Evolutionary conservation across 2,888 invertebrate species (phyloP).

Genomic region (Habroteleia sp.): DNA sequence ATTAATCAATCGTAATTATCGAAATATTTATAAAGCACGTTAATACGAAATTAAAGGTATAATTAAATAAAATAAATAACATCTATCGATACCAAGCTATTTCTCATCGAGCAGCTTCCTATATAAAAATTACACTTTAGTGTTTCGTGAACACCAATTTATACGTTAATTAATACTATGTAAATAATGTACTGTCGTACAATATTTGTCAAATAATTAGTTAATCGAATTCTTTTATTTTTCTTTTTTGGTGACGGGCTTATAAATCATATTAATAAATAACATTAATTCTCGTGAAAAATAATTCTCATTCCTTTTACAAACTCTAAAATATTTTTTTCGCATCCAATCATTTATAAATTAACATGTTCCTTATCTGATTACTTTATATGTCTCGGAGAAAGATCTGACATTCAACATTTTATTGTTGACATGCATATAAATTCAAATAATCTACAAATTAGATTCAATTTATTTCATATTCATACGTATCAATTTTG

Average conservation of each 20-base stretch:
- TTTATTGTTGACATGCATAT: constrained; percentile 49
- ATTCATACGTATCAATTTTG: constrained; percentile 52
- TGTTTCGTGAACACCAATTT: too few relatives aligned
- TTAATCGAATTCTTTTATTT: background rate
- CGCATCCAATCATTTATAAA: constrained; percentile 35
- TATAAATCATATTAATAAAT: constrained; percentile 16
- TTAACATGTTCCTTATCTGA: constrained; percentile 49
- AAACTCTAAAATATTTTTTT: constrained; percentile 30
- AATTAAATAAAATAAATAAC: too few relatives aligned
- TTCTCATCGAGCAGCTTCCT: too few relatives aligned
- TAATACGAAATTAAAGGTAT: too few relatives aligned
- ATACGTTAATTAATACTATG: constrained; percentile 1
- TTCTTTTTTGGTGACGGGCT: too few relatives aligned
- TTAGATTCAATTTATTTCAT: constrained; percentile 48
- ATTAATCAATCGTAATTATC: constrained; percentile 21
- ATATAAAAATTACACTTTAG: too few relatives aligned
- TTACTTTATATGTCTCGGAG: constrained; percentile 34
- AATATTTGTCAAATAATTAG: background rate
- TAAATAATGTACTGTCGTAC: too few relatives aligned
- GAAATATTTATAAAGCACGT: too few relatives aligned
- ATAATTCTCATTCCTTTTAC: background rate
- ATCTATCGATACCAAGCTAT: too few relatives aligned
- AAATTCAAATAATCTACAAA: constrained; percentile 43
- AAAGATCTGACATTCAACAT: constrained; percentile 16
- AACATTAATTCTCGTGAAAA: constrained; percentile 18